Evolutionary conservation across 2,113 vertebrate species (phyloP).

Genomic region (Pogonocichla stellata): DNA sequence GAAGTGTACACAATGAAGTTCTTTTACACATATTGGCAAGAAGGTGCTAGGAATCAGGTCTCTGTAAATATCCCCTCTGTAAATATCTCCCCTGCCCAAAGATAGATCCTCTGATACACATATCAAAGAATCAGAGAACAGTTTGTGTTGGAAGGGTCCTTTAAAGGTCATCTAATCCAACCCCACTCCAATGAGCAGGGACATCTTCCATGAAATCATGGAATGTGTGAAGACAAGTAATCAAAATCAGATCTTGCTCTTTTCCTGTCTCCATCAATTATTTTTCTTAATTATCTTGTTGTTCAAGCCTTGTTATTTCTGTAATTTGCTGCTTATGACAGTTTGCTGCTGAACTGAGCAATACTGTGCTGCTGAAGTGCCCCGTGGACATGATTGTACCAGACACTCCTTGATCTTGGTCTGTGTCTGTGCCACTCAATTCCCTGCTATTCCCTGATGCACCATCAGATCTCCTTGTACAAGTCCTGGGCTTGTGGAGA

Average conservation of each 20-base stretch:
- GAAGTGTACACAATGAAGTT: background rate
- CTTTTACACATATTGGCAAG: rapidly evolving
- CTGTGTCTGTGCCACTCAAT: background rate
- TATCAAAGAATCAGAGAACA: background rate
- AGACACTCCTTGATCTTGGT: rapidly evolving
- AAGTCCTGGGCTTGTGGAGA: background rate
- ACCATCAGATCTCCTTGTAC: background rate
- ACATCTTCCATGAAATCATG: background rate
- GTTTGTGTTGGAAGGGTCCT: background rate
- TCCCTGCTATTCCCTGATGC: background rate
- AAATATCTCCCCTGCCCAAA: background rate
- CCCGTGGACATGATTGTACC: rapidly evolving
- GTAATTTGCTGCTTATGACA: background rate
- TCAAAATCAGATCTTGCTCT: background rate
- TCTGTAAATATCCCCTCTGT: background rate
- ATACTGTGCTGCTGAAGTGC: background rate
- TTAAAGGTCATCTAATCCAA: background rate
- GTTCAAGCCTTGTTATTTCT: background rate
- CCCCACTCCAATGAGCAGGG: background rate
- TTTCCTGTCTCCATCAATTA: background rate
- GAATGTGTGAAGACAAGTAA: background rate
- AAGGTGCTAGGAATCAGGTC: background rate
- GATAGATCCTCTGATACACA: background rate
- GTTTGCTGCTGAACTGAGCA: background rate
- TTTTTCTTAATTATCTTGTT: background rate